These are phyloP conservation scores for Latrodectus elegans DNA, from an alignment of 2,888 invertebrate genomes.

Conservation along the genomic window DNA sequence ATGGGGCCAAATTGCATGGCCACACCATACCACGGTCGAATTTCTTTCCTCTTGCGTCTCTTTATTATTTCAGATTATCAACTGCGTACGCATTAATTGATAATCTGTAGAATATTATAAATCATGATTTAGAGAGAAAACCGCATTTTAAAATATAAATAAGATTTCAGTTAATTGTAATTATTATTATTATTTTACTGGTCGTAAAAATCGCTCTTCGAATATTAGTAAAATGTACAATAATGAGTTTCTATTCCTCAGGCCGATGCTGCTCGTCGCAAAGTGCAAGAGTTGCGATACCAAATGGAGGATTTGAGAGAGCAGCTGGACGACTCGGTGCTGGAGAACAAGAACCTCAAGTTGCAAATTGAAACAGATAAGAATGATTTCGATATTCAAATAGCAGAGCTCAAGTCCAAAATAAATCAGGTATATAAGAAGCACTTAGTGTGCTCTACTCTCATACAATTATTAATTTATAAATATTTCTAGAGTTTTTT, in stretches of 20 bases:
- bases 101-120: no score
- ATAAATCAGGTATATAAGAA: constrained; percentile 82
- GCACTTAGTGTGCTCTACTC: no score
- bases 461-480: no score
- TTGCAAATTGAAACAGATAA: constrained; percentile 92
- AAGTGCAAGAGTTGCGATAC: constrained; percentile 83
- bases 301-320: constrained; percentile 86
- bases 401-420: constrained; percentile 90
- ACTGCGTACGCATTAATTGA: no score
- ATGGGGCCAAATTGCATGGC: no score
- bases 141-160: no score
- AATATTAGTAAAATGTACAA: not conserved
- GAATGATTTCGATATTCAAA: constrained; percentile 88
- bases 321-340: constrained; percentile 87
- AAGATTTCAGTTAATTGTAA: not conserved
- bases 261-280: constrained; percentile 65
- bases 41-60: no score
- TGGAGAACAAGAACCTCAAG: constrained; percentile 88
- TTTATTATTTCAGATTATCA: no score
- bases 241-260: not conserved
- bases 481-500: no score
- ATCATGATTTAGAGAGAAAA: no score
- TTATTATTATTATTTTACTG: not conserved
- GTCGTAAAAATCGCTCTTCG: not conserved
- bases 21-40: no score